phyloP scores from a whole-genome alignment of 2,797 vertebrate species.

The Tapera naevia region DNA sequence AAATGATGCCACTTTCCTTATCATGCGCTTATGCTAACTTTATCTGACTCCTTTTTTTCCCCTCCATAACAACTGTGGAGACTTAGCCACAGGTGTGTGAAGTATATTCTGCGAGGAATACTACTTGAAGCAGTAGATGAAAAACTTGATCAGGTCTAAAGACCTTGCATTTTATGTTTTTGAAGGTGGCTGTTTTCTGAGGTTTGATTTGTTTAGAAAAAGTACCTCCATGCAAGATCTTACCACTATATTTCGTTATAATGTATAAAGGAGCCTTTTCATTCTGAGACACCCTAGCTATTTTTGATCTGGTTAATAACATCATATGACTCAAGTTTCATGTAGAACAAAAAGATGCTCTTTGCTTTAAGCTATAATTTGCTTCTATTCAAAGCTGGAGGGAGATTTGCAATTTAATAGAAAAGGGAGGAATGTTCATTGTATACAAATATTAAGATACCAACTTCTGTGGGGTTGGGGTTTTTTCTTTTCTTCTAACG shows the following conservation, averaged over 20 bases:
- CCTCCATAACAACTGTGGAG: fast-evolving
- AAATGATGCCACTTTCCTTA: fast-evolving
- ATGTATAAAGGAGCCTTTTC: background rate
- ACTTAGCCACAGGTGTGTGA: background rate
- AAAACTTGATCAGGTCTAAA: background rate
- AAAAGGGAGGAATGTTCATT: background rate
- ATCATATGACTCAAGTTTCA: background rate
- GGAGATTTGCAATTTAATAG: background rate
- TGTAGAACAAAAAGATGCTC: background rate
- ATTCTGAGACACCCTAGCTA: background rate
- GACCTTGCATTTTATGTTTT: background rate
- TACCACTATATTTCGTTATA: background rate
- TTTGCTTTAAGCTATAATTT: slow-evolving; percentile 3
- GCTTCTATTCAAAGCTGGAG: background rate
- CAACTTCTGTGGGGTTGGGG: background rate
- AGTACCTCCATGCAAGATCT: background rate
- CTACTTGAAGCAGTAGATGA: background rate
- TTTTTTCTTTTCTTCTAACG: slow-evolving; percentile 27
- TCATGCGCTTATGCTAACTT: background rate
- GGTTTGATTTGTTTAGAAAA: background rate
- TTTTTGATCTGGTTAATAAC: background rate
- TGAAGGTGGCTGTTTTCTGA: background rate
- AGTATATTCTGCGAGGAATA: background rate
- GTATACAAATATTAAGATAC: background rate
- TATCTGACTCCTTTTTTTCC: fast-evolving